Evolutionary conservation across 2,888 invertebrate species (phyloP).

Genomic region (Microplitis deprimator): DNA sequence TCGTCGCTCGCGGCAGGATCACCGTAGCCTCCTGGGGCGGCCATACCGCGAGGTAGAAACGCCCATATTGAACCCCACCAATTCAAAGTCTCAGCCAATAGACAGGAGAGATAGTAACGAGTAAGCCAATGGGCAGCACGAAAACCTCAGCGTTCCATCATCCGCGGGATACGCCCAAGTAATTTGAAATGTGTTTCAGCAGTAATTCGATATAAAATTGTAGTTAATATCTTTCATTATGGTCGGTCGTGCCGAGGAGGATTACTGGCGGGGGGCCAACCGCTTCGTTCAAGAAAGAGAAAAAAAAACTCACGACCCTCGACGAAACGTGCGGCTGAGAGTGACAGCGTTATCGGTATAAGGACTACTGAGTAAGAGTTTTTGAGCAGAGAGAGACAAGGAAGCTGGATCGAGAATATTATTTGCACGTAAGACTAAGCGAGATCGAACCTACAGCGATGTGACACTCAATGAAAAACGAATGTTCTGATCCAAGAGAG

Average conservation of each 20-base stretch:
- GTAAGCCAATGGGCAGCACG: slow-evolving; percentile 53
- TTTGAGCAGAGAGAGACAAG: background rate
- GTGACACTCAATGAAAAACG: background rate
- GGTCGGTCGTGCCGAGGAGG: slow-evolving; percentile 53
- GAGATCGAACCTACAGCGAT: slow-evolving; percentile 1
- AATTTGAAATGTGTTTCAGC: slow-evolving; percentile 70
- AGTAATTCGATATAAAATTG: slow-evolving; percentile 72
- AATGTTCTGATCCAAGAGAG: background rate
- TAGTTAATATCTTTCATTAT: slow-evolving; percentile 72
- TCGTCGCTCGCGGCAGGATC: slow-evolving; percentile 51
- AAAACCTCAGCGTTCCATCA: slow-evolving; percentile 54
- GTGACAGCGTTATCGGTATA: slow-evolving; percentile 6
- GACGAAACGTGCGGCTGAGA: slow-evolving; percentile 20
- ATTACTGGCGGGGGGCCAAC: slow-evolving; percentile 36
- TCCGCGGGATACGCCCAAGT: slow-evolving; percentile 65
- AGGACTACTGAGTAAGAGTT: background rate
- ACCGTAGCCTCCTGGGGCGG: slow-evolving; percentile 61
- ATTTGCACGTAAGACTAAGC: slow-evolving; percentile 1
- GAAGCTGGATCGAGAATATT: background rate
- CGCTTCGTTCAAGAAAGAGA: background rate
- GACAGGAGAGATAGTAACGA: slow-evolving; percentile 18
- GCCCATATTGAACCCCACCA: slow-evolving; percentile 61
- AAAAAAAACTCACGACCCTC: slow-evolving; percentile 24
- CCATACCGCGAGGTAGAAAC: slow-evolving; percentile 63
- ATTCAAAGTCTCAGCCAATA: slow-evolving; percentile 47